These are phyloP conservation scores for Desmodus rotundus DNA, from an alignment of 2,113 vertebrate genomes.

Conservation along the genomic window DNA sequence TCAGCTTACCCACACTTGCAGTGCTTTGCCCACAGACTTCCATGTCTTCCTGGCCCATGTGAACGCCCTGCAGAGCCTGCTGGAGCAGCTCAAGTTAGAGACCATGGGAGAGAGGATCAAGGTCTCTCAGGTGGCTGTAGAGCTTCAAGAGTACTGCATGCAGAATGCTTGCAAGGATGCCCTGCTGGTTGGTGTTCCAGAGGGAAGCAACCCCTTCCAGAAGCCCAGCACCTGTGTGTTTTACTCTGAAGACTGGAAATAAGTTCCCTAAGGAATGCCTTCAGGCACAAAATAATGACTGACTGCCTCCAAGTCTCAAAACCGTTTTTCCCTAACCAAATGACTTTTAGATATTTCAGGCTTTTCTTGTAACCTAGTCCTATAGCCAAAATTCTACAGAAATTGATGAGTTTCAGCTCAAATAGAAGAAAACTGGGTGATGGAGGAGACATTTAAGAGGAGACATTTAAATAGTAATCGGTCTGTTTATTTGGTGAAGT, in stretches of 20 bases:
- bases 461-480: slow-evolving; percentile 11
- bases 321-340: slow-evolving; percentile 56
- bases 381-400: not conserved
- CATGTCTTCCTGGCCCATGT: not conserved
- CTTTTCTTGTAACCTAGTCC: slow-evolving; percentile 38
- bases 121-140: slow-evolving; percentile 70
- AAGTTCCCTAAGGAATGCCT: slow-evolving; percentile 64
- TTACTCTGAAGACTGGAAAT: slow-evolving; percentile 13
- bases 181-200: not conserved
- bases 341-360: slow-evolving; percentile 68
- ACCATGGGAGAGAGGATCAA: slow-evolving; percentile 92
- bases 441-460: not conserved
- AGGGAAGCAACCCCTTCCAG: not conserved
- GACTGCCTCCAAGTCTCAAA: slow-evolving; percentile 72
- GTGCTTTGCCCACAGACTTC: not conserved
- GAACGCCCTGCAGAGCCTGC: not conserved
- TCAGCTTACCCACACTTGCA: no score
- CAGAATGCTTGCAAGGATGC: no score
- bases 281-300: slow-evolving; percentile 67
- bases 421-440: slow-evolving; percentile 37
- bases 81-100: slow-evolving; percentile 91
- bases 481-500: slow-evolving; percentile 17
- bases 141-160: no score
- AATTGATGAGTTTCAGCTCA: slow-evolving; percentile 15
- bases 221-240: not conserved